Percentiles rank a stretch among this genome's conserved stretches.
These are phyloP conservation scores for Colletes collaris DNA, from an alignment of 2,888 invertebrate genomes.

Conservation along the genomic window DNA sequence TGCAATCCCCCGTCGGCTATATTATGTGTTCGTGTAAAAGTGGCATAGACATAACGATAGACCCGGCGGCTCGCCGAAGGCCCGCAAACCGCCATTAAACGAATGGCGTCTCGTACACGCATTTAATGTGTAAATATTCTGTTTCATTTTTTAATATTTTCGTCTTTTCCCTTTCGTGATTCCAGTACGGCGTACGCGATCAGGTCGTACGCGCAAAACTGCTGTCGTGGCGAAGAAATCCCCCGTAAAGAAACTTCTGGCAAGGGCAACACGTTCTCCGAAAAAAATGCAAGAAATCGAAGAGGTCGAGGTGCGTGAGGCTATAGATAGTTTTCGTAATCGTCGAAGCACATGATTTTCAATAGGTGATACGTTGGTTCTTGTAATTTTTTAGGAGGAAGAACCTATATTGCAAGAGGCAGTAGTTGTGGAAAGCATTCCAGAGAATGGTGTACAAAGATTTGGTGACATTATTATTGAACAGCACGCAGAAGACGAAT, in stretches of 20 bases:
- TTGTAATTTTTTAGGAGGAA: slow-evolving; percentile 61
- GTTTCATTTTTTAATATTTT: slow-evolving; percentile 3
- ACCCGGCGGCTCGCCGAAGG: slow-evolving; percentile 37
- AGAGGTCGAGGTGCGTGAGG: slow-evolving; percentile 73
- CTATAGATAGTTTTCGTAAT: slow-evolving; percentile 1
- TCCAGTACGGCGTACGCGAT: slow-evolving; percentile 85
- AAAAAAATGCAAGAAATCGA: slow-evolving; percentile 73
- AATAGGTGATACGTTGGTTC: neutral
- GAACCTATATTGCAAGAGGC: slow-evolving; percentile 67
- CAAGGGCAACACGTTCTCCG: slow-evolving; percentile 74
- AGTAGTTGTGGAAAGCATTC: slow-evolving; percentile 57
- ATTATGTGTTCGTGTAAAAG: neutral
- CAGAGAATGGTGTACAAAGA: slow-evolving; percentile 77
- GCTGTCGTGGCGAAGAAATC: slow-evolving; percentile 75
- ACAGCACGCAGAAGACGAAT: slow-evolving; percentile 66
- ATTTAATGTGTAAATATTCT: slow-evolving; percentile 55
- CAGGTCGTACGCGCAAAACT: slow-evolving; percentile 83
- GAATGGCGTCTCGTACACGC: slow-evolving; percentile 68
- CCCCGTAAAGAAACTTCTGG: slow-evolving; percentile 75
- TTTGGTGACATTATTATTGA: slow-evolving; percentile 68
- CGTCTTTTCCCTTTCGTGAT: neutral
- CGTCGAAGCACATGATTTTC: neutral
- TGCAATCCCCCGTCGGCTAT: neutral
- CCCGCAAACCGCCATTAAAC: slow-evolving; percentile 75
- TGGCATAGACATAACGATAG: slow-evolving; percentile 8